These are phyloP conservation scores for Euphonia xanthogaster DNA, from an alignment of 2,797 vertebrate species.

Conservation along the genomic window DNA sequence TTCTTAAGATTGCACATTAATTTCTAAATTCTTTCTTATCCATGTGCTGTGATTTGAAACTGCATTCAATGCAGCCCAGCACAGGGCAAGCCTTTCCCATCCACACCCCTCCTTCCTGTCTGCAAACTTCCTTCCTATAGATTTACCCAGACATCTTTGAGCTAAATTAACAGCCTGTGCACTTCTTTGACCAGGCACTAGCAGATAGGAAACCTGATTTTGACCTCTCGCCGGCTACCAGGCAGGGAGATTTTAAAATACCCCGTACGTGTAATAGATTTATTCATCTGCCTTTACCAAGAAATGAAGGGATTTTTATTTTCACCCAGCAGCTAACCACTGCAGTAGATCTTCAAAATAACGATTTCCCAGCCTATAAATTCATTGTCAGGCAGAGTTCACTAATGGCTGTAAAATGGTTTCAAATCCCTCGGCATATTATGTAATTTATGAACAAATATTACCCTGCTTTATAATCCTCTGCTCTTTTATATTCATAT, in stretches of 20 bases:
- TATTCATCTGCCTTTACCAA: neutral
- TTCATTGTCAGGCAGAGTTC: neutral
- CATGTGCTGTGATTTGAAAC: conserved; percentile 86
- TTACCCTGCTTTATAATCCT: neutral
- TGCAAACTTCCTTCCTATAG: conserved; percentile 90
- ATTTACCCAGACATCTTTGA: conserved; percentile 90
- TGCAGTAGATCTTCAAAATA: neutral
- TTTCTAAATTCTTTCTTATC: conserved; percentile 82
- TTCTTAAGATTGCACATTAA: conserved; percentile 75
- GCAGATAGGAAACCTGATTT: conserved; percentile 13
- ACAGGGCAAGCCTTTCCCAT: conserved; percentile 87
- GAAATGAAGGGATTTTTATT: neutral
- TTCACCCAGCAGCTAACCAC: neutral
- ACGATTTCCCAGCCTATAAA: neutral
- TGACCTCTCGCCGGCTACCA: neutral
- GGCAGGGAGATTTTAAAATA: neutral
- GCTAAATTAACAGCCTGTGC: conserved; percentile 73
- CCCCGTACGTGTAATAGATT: neutral
- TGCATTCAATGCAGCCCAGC: conserved; percentile 77
- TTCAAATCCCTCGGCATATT: neutral
- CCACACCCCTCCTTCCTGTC: conserved; percentile 92
- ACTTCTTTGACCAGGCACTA: neutral
- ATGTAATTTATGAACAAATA: neutral
- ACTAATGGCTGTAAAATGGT: neutral
- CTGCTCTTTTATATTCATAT: neutral